Percentiles rank a stretch among this genome's conserved stretches.
These are phyloP conservation scores for Oreortyx pictus DNA, from an alignment of 2,797 vertebrate species.

Conservation along the genomic window DNA sequence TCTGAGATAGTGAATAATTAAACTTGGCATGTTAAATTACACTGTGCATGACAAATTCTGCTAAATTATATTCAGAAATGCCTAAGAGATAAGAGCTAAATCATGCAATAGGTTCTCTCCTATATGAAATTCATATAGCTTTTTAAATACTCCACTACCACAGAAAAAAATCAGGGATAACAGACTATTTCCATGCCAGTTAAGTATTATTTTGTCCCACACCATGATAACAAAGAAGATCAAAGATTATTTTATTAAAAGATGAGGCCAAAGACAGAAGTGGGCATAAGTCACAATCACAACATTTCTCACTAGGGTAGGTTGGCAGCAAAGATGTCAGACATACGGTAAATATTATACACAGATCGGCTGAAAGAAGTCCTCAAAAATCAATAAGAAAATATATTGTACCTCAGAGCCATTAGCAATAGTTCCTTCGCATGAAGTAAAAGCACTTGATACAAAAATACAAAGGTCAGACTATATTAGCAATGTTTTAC, in stretches of 20 bases:
- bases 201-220: neutral
- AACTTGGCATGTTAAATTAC: neutral
- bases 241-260: neutral
- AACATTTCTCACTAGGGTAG: neutral
- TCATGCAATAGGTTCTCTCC: neutral
- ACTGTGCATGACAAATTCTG: neutral
- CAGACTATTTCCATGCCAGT: neutral
- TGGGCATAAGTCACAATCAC: neutral
- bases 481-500: neutral
- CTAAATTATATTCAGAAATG: neutral
- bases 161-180: neutral
- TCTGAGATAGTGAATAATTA: neutral
- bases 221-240: neutral
- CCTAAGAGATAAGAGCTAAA: neutral
- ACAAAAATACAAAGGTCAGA: neutral
- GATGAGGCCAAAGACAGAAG: neutral
- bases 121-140: neutral
- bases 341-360: neutral
- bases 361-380: neutral
- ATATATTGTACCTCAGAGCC: neutral
- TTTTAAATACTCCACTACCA: neutral
- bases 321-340: neutral
- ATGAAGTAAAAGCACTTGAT: neutral
- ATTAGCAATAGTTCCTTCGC: neutral
- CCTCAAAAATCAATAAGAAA: neutral